Evolutionary conservation across 2,888 invertebrate species (phyloP), one percentile per base, ranked within the genome.

Genomic region (Petrophora chlorosata): DNA sequence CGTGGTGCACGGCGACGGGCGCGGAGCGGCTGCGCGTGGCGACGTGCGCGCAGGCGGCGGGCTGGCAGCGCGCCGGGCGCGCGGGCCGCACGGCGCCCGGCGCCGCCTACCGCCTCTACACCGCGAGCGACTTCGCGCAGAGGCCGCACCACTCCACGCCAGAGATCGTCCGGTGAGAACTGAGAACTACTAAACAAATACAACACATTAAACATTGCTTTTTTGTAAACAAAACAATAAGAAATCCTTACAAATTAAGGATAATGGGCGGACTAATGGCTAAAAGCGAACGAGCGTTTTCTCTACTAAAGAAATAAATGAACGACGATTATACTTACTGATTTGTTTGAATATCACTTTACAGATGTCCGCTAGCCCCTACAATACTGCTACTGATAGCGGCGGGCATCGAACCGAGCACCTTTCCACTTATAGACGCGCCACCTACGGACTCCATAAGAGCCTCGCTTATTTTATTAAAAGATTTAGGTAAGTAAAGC

Each of bases 31-130:
- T 99, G 49, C 93, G 94, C 70, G 95, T 98, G 19, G 94, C 95
- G 54, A 91, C 93, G 64, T 94, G 97, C 64, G 97, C 98, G 12
- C 95, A 96, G 82, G 97, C 98, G 19, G 98, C 98, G 83, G 96
- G 97, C 7, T 95, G 96, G 94, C 99, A 99, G 88, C 92, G 99
- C 59, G 94, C 96, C 7, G 99, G 99, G 0, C 92, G 99, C 60
- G 98, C 98, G 7, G 98, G 98, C 12, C 93, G 99, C 48, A 96
- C 97, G 72, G 92, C 93, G 2, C 92, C 95, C 46, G 98, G 98
- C 22, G 91, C 91, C 61, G 98, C 98, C 74, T 99, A 97, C 85
- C 92, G 98, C 38, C 93, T 96, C 1, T 99, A 95, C 81, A 96
- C 98, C 1, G 92, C 94, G 64, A 76, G 85, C 0, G 95, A 97